phyloP scores from a whole-genome alignment of 2,888 invertebrate genomes.

The Seira musarum region DNA sequence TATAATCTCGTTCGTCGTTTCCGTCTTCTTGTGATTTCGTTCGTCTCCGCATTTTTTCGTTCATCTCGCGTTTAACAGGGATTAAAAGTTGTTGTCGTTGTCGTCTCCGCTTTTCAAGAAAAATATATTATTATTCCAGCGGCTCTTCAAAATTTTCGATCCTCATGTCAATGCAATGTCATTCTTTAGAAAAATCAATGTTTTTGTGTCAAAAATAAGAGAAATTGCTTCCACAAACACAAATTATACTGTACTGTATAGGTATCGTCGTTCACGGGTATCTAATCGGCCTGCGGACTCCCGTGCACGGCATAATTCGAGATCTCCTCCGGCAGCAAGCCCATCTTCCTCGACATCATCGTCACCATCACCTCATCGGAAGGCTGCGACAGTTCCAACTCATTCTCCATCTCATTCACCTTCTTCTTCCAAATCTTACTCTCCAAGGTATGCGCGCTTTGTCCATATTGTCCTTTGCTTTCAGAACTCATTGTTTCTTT shows the following conservation, averaged over 20 bases:
- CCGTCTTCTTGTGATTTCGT: too few relatives aligned
- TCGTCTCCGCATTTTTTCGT: too few relatives aligned
- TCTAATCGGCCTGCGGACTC: constrained; percentile 69
- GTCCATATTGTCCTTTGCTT: neutral
- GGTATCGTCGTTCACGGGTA: constrained; percentile 70
- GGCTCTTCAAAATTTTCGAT: too few relatives aligned
- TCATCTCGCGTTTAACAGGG: too few relatives aligned
- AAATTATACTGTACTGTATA: constrained; percentile 54
- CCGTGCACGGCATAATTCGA: constrained; percentile 68
- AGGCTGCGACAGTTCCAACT: constrained; percentile 64
- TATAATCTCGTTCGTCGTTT: too few relatives aligned
- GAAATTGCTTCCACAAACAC: constrained; percentile 45
- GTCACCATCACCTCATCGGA: constrained; percentile 69
- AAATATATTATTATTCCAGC: too few relatives aligned
- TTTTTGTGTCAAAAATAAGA: constrained; percentile 44
- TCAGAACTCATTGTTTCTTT: neutral
- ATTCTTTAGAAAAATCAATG: too few relatives aligned
- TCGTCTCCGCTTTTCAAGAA: too few relatives aligned
- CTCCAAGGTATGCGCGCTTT: constrained; percentile 67
- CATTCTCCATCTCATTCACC: constrained; percentile 70
- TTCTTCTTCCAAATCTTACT: constrained; percentile 70
- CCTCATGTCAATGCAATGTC: too few relatives aligned
- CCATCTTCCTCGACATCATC: constrained; percentile 69
- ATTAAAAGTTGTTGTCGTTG: too few relatives aligned
- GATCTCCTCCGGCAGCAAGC: constrained; percentile 68